Evolutionary conservation across 2,113 vertebrate genomes (phyloP).

Genomic region (Nothoprocta perdicaria): DNA sequence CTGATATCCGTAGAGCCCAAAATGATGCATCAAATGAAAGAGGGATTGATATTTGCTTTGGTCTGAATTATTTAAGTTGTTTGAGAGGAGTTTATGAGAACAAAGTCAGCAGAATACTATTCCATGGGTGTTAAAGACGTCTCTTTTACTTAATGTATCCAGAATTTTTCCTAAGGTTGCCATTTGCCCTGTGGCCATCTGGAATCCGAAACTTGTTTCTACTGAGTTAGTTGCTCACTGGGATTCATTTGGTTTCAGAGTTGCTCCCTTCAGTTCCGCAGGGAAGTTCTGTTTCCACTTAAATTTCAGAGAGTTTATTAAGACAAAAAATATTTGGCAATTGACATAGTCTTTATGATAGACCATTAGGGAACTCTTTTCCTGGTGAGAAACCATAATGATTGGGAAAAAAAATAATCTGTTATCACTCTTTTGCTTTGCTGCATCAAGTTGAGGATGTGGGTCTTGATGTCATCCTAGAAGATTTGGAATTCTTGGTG

Average conservation of each 20-base stretch:
- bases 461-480: not conserved
- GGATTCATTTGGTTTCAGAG: not conserved
- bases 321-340: constrained; percentile 45
- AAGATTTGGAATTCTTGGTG: not conserved
- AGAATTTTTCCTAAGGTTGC: constrained; percentile 2
- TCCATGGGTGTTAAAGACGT: not conserved
- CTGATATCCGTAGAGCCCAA: not conserved
- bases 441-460: not conserved
- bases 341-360: constrained; percentile 1
- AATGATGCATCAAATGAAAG: not conserved
- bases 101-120: not conserved
- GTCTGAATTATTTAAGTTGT: not conserved
- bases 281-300: not conserved
- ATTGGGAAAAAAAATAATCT: not conserved
- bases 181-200: not conserved
- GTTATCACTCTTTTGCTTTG: not conserved
- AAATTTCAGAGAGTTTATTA: not conserved
- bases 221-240: not conserved
- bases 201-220: constrained; percentile 4
- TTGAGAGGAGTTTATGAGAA: not conserved
- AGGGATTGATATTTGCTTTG: not conserved
- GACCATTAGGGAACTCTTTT: constrained; percentile 23
- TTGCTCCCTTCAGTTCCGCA: not conserved
- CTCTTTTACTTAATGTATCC: not conserved
- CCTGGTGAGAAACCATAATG: not conserved